A percentile compares a stretch with the other conserved stretches of the same genome.
phyloP scores from a whole-genome alignment of 2,888 invertebrate species.

The Cryptus armator region DNA sequence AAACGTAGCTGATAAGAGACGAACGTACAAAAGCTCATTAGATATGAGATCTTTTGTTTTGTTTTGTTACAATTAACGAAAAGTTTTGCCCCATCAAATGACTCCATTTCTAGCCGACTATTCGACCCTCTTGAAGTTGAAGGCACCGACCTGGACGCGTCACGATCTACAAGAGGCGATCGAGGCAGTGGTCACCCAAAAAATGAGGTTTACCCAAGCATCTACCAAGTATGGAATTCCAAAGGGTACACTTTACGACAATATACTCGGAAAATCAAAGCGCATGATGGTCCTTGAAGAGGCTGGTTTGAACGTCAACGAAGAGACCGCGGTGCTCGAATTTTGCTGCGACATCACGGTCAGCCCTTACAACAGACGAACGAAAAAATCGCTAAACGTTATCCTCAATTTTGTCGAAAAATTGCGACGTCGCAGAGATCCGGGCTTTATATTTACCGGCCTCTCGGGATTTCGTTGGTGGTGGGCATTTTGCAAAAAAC shows the following conservation, averaged over 20 bases:
- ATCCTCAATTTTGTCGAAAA: slow-evolving; percentile 90
- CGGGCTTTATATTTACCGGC: slow-evolving; percentile 89
- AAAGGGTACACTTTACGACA: slow-evolving; percentile 92
- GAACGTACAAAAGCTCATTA: neutral
- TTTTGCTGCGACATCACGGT: slow-evolving; percentile 91
- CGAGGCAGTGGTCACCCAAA: slow-evolving; percentile 91
- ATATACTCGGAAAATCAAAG: slow-evolving; percentile 91
- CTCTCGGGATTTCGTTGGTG: slow-evolving; percentile 92
- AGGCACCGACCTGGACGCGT: slow-evolving; percentile 92
- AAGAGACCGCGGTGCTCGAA: slow-evolving; percentile 89
- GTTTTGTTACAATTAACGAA: neutral
- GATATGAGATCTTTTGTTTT: neutral
- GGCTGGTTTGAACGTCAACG: slow-evolving; percentile 87
- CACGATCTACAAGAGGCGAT: slow-evolving; percentile 91
- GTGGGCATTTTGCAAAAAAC: slow-evolving; percentile 94
- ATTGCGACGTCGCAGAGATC: slow-evolving; percentile 87
- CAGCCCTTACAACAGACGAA: slow-evolving; percentile 90
- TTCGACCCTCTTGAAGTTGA: slow-evolving; percentile 90
- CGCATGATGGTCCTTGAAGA: slow-evolving; percentile 92
- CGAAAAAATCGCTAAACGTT: slow-evolving; percentile 89
- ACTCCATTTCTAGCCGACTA: slow-evolving; percentile 86
- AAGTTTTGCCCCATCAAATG: slow-evolving; percentile 67
- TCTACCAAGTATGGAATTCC: slow-evolving; percentile 90
- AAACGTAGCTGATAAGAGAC: neutral
- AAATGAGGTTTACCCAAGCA: slow-evolving; percentile 92